Conservation (phyloP, 30 jellyfish, hydroid and myxozoan species). For the Hydractinia echinata region DNA sequence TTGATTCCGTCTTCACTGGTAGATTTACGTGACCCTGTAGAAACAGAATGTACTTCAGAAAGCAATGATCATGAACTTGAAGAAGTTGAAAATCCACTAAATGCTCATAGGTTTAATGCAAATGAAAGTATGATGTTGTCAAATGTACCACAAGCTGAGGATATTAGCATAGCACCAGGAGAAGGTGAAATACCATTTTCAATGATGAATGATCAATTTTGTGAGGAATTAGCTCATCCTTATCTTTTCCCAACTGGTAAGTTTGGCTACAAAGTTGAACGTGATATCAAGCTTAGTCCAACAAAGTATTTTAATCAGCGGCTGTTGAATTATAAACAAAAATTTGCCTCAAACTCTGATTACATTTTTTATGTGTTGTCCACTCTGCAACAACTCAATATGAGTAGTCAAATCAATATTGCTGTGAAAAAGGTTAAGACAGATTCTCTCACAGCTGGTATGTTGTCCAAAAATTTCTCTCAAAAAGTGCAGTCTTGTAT, state of each 20-base stretch:
- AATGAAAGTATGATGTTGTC: too few relatives aligned
- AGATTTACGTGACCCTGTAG: not conserved
- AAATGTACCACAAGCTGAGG: not conserved
- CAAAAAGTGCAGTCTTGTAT: too few relatives aligned
- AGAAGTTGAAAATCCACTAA: too few relatives aligned
- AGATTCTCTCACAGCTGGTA: not conserved
- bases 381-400: conserved; percentile 19
- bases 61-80: too few relatives aligned
- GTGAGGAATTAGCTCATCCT: conserved; percentile 35
- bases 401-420: conserved; percentile 11
- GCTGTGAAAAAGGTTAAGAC: conserved; percentile 27
- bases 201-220: conserved; percentile 12
- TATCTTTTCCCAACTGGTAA: conserved; percentile 28
- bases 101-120: too few relatives aligned
- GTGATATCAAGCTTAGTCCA: not conserved
- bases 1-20: not conserved
- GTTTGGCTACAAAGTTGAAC: conserved; percentile 7
- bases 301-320: too few relatives aligned
- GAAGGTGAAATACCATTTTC: conserved; percentile 11
- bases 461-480: too few relatives aligned
- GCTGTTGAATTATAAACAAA: too few relatives aligned
- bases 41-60: not conserved
- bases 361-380: conserved; percentile 25
- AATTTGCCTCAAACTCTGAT: not conserved
- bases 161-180: conserved; percentile 28